Evolutionary conservation across 1,140 invertebrate species (phyloP).

Genomic region (Drosophila suzukii): DNA sequence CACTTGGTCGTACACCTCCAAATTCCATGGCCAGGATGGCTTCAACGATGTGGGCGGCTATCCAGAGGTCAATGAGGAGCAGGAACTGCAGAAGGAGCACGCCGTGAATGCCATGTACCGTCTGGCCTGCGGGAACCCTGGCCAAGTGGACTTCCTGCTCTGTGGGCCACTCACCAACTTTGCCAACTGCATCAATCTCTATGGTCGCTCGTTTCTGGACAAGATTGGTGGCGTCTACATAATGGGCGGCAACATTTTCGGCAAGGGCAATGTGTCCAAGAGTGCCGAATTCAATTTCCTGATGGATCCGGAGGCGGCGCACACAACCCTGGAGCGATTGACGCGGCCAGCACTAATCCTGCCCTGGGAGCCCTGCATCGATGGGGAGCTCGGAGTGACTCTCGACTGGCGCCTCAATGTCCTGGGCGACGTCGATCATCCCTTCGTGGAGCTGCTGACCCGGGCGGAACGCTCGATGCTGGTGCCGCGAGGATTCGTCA

Average conservation of each 20-base stretch:
- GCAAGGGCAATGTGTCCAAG: conserved; percentile 87
- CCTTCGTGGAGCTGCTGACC: conserved; percentile 85
- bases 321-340: conserved; percentile 87
- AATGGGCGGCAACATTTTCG: conserved; percentile 91
- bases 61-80: conserved; percentile 7
- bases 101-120: conserved; percentile 84
- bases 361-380: conserved; percentile 87
- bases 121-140: conserved; percentile 77
- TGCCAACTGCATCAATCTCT: conserved; percentile 89
- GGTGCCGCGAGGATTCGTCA: conserved; percentile 49
- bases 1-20: conserved; percentile 5
- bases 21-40: conserved; percentile 86
- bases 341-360: conserved; percentile 86
- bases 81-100: conserved; percentile 40
- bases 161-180: conserved; percentile 90
- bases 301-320: conserved; percentile 90
- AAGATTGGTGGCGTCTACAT: conserved; percentile 88
- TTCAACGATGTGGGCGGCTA: conserved; percentile 86
- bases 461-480: conserved; percentile 85
- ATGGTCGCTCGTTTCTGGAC: conserved; percentile 87
- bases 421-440: conserved; percentile 65
- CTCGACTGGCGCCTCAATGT: conserved; percentile 85
- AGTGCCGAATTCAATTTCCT: conserved; percentile 92
- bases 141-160: conserved; percentile 41
- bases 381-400: conserved; percentile 68